phyloP scores from a whole-genome alignment of 2,888 invertebrate genomes.

The Tachina grossa region DNA sequence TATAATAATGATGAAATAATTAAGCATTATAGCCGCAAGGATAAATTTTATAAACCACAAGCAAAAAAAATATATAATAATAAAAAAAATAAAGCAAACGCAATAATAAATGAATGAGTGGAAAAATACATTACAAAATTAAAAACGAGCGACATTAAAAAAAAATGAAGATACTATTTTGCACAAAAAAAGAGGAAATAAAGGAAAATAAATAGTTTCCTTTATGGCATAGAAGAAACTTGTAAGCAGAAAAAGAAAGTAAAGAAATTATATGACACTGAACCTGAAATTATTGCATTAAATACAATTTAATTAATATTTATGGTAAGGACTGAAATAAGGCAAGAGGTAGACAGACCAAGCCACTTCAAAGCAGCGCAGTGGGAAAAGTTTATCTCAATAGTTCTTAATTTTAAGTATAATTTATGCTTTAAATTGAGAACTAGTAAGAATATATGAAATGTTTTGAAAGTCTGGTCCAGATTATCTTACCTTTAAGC shows the following conservation, averaged over 20 bases:
- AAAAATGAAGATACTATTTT: conserved; percentile 10
- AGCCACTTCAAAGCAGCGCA: too few species aligned
- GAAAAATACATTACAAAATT: neutral
- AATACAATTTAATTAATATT: neutral
- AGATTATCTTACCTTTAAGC: too few species aligned
- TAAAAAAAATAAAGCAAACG: neutral
- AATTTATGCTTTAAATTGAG: too few species aligned
- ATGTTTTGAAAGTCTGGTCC: too few species aligned
- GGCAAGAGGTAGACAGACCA: too few species aligned
- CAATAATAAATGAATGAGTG: conserved; percentile 16
- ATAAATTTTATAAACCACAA: conserved; percentile 63
- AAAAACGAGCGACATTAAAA: conserved; percentile 1
- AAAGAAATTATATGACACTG: conserved; percentile 8
- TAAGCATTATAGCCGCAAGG: conserved; percentile 68
- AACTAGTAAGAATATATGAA: too few species aligned
- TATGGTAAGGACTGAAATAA: neutral
- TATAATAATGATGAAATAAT: conserved; percentile 70
- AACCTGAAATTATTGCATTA: neutral
- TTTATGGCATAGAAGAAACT: neutral
- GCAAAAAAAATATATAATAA: conserved; percentile 11
- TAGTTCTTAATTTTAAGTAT: too few species aligned
- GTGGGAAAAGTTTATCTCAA: too few species aligned
- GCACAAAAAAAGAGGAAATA: conserved; percentile 6
- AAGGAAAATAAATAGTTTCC: conserved; percentile 26
- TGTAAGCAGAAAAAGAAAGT: neutral